Evolutionary conservation across 2,797 vertebrate species (phyloP).

Genomic region (Microchirus variegatus): DNA sequence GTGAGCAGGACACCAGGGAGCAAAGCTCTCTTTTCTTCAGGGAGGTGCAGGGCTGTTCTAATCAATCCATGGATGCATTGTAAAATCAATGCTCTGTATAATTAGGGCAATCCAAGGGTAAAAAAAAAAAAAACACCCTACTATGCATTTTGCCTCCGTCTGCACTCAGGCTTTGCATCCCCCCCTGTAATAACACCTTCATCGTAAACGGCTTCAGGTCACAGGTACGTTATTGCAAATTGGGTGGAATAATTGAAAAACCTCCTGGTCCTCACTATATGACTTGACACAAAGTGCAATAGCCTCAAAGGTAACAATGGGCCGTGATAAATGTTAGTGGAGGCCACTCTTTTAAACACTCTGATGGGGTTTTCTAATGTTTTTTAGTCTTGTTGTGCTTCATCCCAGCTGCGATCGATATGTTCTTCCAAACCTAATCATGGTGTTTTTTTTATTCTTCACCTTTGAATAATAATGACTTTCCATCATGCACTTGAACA

Average conservation of each 20-base stretch:
- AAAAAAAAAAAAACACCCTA: constrained; percentile 79
- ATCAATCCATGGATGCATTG: constrained; percentile 92
- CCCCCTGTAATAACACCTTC: constrained; percentile 58
- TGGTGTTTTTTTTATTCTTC: constrained; percentile 15
- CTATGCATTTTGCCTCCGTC: constrained; percentile 71
- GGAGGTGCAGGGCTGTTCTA: constrained; percentile 84
- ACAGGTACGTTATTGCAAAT: constrained; percentile 61
- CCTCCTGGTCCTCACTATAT: constrained; percentile 31
- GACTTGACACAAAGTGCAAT: constrained; percentile 41
- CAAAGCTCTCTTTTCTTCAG: constrained; percentile 73
- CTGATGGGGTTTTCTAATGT: not conserved
- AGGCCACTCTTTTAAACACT: constrained; percentile 28
- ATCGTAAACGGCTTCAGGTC: constrained; percentile 62
- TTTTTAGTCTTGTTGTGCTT: constrained; percentile 25
- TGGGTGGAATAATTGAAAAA: constrained; percentile 65
- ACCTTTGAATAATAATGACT: not conserved
- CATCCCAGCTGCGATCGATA: constrained; percentile 27
- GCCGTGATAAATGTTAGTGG: constrained; percentile 36
- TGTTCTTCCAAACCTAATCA: constrained; percentile 26
- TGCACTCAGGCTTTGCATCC: constrained; percentile 62
- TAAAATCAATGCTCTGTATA: constrained; percentile 97
- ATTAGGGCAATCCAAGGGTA: constrained; percentile 95
- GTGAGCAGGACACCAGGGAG: constrained; percentile 37
- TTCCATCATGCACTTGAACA: not conserved
- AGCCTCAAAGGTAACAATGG: constrained; percentile 45